A percentile compares a stretch with the other conserved stretches of the same genome.
phyloP scores from a whole-genome alignment of 2,113 vertebrate species.

The Pterocles burchelli region DNA sequence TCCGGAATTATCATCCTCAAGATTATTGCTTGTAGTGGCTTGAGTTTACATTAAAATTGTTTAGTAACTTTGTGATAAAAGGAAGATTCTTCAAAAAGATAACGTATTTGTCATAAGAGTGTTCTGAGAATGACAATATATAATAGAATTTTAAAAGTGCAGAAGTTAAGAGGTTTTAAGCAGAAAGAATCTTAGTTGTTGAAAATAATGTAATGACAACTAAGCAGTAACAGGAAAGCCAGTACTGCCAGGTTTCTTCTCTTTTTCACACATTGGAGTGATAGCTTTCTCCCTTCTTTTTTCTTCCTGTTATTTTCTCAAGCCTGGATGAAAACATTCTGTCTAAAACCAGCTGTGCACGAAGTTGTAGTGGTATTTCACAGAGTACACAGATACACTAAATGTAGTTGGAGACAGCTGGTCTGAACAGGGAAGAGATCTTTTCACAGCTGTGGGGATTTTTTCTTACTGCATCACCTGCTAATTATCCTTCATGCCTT shows the following conservation, averaged over 20 bases:
- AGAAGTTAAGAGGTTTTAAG: background rate
- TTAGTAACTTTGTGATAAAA: slow-evolving; percentile 11
- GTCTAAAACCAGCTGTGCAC: background rate
- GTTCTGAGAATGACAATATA: background rate
- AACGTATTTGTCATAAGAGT: background rate
- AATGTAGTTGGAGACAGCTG: background rate
- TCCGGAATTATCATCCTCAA: background rate
- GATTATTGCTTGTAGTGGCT: background rate
- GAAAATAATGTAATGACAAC: background rate
- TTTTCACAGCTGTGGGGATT: background rate
- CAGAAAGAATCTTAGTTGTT: background rate
- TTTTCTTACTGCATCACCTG: background rate
- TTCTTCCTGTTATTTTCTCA: background rate
- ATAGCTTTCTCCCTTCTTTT: background rate
- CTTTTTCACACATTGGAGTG: background rate
- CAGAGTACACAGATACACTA: background rate
- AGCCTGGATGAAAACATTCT: background rate
- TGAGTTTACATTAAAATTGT: slow-evolving; percentile 3
- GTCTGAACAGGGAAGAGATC: background rate
- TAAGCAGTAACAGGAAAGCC: background rate
- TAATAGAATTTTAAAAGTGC: background rate
- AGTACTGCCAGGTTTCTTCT: background rate
- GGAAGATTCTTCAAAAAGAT: background rate
- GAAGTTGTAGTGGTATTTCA: background rate
- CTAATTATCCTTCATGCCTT: background rate